Base-by-base conservation (phyloP, 1,140 invertebrate species). In the Eufriesea mexicana region DNA sequence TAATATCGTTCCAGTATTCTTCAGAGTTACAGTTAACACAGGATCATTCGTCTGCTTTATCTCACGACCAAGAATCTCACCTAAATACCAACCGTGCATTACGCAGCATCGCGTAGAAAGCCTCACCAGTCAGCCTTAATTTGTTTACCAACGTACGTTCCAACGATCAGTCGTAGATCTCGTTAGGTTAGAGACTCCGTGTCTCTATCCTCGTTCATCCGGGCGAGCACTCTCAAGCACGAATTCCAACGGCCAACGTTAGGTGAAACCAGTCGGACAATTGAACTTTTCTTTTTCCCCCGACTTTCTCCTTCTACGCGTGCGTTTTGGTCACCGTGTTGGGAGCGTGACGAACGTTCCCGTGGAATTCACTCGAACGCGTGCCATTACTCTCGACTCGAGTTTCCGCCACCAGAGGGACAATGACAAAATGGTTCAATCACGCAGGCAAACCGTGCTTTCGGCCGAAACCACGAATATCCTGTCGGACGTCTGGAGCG, bases 211-310 rank as follows among this genome's bases (percentile, higher is more conserved):
- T 20, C 12, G 28, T 57, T 6, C 42, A 18, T 45, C 20, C 25
- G 8, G n/a, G 1, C 28, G 9, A 18, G 45, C 51, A 54, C 74
- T 75, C 71, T 75, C 51, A 14, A 49, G 20, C 71, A 67, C n/a
- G 51, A 57, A 75, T 75, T 67, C 73, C 62, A 54, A 67, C 51
- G 62, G 55, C 49, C 55, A 57, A 75, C 79, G 79, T 67, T 81
- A 81, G 71, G 42, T 59, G 35, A 67, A 82, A 82, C 79, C 79
- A 76, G 72, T 76, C 62, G 72, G 72, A 82, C 72, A 82, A 82
- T 82, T 59, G 72, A 75, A 75, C 72, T 67, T 67, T 57, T 76
- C 67, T 61, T 67, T 76, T 59, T 51, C 25, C 59, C 62, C 59
- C 20, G 49, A 76, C 73, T 76, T 76, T 82, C 79, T 82, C 72